These are phyloP conservation scores for Hippocampus mohnikei DNA, from an alignment of 2,113 vertebrate genomes.

Conservation along the genomic window DNA sequence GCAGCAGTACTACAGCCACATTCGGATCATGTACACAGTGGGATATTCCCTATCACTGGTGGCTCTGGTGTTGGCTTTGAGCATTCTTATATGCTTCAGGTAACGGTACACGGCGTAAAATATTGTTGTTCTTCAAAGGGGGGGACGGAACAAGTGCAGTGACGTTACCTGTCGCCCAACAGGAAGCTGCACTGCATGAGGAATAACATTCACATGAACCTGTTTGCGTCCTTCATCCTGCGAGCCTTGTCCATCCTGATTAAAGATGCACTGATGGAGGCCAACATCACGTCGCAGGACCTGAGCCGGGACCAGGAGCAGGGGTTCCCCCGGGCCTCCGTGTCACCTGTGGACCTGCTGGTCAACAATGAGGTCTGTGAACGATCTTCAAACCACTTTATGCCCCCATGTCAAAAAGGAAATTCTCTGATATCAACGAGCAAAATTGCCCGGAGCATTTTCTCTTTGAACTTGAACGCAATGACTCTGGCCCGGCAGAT, in stretches of 20 bases:
- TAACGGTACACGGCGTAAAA: constrained; percentile 39
- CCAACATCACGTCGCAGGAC: constrained; percentile 52
- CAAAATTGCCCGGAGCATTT: not conserved
- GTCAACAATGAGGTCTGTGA: constrained; percentile 66
- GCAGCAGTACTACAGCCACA: constrained; percentile 76
- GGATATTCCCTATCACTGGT: constrained; percentile 91
- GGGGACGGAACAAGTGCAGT: not conserved
- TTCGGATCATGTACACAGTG: constrained; percentile 88
- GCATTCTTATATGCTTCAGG: constrained; percentile 89
- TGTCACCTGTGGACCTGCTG: constrained; percentile 60
- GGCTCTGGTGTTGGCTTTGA: constrained; percentile 84
- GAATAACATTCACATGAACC: constrained; percentile 96
- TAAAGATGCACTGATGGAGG: constrained; percentile 78
- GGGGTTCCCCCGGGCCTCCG: constrained; percentile 45
- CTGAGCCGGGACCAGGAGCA: constrained; percentile 59
- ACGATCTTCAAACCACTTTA: not conserved
- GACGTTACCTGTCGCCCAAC: constrained; percentile 10
- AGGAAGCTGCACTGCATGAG: constrained; percentile 95
- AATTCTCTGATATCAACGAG: no score
- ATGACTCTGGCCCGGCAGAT: constrained; percentile 67
- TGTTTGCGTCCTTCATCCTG: constrained; percentile 93
- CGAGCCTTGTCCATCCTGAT: constrained; percentile 85
- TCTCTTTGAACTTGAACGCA: not conserved
- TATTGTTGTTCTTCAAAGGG: not conserved
- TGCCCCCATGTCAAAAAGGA: not conserved